Evolutionary conservation across 2,113 vertebrate species (phyloP).

Genomic region (Nansenia antarctica): DNA sequence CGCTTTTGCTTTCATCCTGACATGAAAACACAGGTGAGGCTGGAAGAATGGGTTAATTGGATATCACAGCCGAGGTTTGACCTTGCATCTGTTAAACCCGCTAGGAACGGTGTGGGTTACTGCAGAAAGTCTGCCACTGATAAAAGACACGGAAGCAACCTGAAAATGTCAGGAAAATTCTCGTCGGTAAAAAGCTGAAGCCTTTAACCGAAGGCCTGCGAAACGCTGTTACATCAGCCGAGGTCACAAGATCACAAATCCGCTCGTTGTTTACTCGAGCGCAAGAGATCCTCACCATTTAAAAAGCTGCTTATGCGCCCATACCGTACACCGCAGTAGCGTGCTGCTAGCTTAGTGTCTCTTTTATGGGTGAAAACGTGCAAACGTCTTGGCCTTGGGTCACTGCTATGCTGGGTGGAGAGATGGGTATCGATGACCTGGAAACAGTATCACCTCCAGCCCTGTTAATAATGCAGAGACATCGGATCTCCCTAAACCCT

Average conservation of each 20-base stretch:
- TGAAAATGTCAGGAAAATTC: too few species aligned
- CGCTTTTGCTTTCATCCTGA: background rate
- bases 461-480: constrained; percentile 43
- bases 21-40: background rate
- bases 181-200: too few species aligned
- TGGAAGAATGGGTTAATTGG: background rate
- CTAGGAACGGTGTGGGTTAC: background rate
- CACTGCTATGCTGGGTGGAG: background rate
- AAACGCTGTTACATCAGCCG: background rate
- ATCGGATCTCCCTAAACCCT: constrained; percentile 26
- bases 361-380: background rate
- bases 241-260: background rate
- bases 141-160: too few species aligned
- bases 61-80: background rate
- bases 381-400: background rate
- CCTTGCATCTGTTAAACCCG: background rate
- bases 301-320: background rate
- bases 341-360: background rate
- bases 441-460: constrained; percentile 27
- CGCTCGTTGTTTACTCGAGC: background rate
- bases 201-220: background rate
- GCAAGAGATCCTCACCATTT: background rate
- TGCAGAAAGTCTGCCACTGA: background rate
- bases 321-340: background rate
- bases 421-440: constrained; percentile 15